Evolutionary conservation across 37 sponge, comb jelly and placozoan species (phyloP), one percentile per base, ranked within the genome.

Genomic region (Geodia barretti): DNA sequence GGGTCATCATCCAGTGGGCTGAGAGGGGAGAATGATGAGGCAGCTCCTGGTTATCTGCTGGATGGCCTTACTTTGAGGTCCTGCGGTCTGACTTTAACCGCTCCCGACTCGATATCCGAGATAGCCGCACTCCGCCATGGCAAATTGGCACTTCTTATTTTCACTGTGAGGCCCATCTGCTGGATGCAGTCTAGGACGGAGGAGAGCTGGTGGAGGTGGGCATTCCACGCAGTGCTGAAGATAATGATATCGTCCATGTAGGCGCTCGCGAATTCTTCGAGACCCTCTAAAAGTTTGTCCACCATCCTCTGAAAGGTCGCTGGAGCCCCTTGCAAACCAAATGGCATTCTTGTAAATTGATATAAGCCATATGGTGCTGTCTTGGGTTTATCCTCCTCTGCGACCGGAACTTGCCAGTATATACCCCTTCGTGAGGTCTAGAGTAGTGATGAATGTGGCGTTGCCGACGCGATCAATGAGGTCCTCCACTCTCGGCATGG

Each of bases 381-480:
- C 37, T 81, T 85, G 31, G 40, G 75, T 11, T 39, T 41, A 65
- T 90, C 86, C 33, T 77, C 66, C 36, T 76, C 65, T 24, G 71
- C 38, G 30, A 92, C 68, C 30, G 88, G 88, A 26, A 92, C 7
- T 41, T 88, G 93, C 81, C 84, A 87, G 68, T 81, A 87, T 3
- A n/a, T n/a, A n/a, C n/a, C 85, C 92, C 76, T 77, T 81, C 39
- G 84, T 73, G 43, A 89, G 39, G 65, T 91, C 87, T 8, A 87
- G 72, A 19, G 62, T 88, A 4, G 74, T 61, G 74, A 92, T 82
- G n/a, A 88, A 31, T 0, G 80, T 81, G 26, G 83, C 61, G 8
- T 83, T 79, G 21, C 79, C n/a, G 24, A 88, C 74, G 5, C 86
- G 71, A 78, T 87, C 82, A 65, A 81, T 81, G 7, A 92, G 73